These are phyloP conservation scores for Rhogogaster chlorosoma DNA, from an alignment of 2,888 invertebrate species.

Conservation along the genomic window DNA sequence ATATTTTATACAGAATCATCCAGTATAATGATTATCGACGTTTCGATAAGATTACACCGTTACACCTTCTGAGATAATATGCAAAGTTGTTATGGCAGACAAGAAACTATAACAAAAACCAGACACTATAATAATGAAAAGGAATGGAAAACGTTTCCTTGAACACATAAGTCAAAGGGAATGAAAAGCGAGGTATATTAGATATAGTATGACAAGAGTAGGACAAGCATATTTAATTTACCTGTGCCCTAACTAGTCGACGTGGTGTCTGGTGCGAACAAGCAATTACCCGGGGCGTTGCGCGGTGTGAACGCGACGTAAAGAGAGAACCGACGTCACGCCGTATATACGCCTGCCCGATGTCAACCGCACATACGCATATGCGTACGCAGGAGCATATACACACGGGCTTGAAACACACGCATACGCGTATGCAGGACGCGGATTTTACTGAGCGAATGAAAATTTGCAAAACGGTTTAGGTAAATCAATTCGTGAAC, in stretches of 20 bases:
- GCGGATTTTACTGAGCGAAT: slow-evolving; percentile 57
- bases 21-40: background rate
- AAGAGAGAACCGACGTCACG: slow-evolving; percentile 23
- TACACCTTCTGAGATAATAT: background rate
- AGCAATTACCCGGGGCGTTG: slow-evolving; percentile 47
- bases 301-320: slow-evolving; percentile 43
- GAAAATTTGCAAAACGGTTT: slow-evolving; percentile 72
- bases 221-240: background rate
- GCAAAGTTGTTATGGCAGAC: too few species aligned
- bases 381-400: background rate
- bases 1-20: background rate
- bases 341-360: background rate
- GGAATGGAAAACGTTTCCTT: background rate
- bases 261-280: slow-evolving; percentile 60
- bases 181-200: background rate
- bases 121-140: background rate
- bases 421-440: slow-evolving; percentile 65
- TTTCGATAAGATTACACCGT: background rate
- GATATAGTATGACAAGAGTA: background rate
- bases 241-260: background rate
- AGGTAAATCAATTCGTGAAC: slow-evolving; percentile 65
- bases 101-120: background rate
- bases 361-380: slow-evolving; percentile 35
- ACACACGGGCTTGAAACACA: background rate
- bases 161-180: background rate